These are phyloP conservation scores for Tiliacea aurago DNA, from an alignment of 2,888 invertebrate genomes.

Conservation along the genomic window DNA sequence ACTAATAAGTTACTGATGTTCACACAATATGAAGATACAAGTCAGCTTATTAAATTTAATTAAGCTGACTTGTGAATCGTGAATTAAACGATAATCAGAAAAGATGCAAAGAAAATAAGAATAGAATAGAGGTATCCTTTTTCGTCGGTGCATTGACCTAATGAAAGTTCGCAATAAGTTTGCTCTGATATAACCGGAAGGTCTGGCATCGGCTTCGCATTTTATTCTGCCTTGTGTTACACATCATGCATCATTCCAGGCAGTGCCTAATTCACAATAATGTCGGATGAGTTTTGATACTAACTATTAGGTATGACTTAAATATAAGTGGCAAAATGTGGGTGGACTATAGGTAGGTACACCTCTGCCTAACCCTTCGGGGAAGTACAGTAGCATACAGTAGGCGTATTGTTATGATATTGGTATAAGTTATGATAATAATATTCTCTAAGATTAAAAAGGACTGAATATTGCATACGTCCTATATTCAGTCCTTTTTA, in stretches of 20 bases:
- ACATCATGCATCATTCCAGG: constrained; percentile 1
- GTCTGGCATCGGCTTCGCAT: constrained; percentile 58
- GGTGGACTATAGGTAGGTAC: no score
- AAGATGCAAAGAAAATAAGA: constrained; percentile 38
- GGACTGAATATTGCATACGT: no score
- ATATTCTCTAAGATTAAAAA: no score
- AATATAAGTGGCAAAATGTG: no score
- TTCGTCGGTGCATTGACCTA: constrained; percentile 64
- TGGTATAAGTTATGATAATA: no score
- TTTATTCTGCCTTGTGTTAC: constrained; percentile 49
- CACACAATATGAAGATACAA: constrained; percentile 6
- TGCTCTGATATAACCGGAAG: constrained; percentile 63
- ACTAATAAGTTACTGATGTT: constrained; percentile 6
- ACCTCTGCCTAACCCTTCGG: no score
- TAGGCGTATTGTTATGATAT: no score
- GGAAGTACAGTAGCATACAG: no score
- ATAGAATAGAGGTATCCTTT: constrained; percentile 51
- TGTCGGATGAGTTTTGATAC: constrained; percentile 1
- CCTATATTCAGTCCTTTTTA: background rate
- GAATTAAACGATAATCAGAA: constrained; percentile 15
- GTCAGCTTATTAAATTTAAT: constrained; percentile 20
- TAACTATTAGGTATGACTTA: background rate
- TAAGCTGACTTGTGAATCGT: background rate
- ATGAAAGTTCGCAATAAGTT: constrained; percentile 62
- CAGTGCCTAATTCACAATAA: background rate